Evolutionary conservation across 2,113 vertebrate species (phyloP).

Genomic region (Mungos mungo): DNA sequence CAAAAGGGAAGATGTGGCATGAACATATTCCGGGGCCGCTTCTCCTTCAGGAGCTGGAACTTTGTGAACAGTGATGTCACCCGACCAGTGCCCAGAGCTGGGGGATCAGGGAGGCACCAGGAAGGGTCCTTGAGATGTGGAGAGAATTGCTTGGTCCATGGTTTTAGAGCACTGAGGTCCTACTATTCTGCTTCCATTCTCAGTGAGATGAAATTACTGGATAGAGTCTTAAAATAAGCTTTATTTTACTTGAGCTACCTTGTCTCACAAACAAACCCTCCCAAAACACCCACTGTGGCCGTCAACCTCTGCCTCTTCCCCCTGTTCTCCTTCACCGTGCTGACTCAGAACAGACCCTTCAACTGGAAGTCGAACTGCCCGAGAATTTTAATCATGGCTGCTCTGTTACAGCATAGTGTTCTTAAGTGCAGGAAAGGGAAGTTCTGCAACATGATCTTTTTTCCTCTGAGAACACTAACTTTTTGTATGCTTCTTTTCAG

Average conservation of each 20-base stretch:
- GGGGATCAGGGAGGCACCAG: neutral
- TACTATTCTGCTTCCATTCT: neutral
- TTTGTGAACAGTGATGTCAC: neutral
- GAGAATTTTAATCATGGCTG: neutral
- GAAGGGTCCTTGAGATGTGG: neutral
- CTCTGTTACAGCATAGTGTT: neutral
- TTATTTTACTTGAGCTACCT: neutral
- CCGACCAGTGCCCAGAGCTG: neutral
- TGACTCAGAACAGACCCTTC: neutral
- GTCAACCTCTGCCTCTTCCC: neutral
- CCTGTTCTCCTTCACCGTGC: neutral
- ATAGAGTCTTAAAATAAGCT: neutral
- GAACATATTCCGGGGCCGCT: neutral
- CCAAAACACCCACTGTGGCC: neutral
- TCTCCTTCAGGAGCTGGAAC: neutral
- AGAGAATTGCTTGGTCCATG: neutral
- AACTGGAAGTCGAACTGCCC: neutral
- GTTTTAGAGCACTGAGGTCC: neutral
- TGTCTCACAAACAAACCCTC: neutral
- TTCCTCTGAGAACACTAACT: neutral
- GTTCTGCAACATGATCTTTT: neutral
- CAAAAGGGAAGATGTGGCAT: neutral
- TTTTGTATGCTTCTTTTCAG: neutral
- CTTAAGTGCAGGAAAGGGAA: neutral
- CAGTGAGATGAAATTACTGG: neutral